Conservation (phyloP, 2,888 invertebrate species). For the Parnassius smintheus region DNA sequence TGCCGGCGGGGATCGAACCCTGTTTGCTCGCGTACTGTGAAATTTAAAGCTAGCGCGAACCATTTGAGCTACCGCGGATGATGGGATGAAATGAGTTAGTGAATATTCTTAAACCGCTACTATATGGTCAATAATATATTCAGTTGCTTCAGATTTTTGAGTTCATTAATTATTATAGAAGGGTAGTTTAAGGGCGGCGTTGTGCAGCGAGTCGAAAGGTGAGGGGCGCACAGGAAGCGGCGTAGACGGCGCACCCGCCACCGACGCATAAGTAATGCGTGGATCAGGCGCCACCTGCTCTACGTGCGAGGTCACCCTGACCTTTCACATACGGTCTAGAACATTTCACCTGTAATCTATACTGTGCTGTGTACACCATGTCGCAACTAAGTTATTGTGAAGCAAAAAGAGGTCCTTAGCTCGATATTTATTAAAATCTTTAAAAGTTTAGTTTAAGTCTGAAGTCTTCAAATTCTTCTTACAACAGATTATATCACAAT, state of each 20-base stretch:
- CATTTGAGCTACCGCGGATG: too few relatives aligned
- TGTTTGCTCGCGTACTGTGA: too few relatives aligned
- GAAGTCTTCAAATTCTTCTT: too few relatives aligned
- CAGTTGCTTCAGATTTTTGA: constrained; percentile 16
- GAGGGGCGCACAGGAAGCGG: constrained; percentile 53
- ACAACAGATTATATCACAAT: too few relatives aligned
- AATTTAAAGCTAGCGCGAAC: too few relatives aligned
- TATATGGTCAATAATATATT: too few relatives aligned
- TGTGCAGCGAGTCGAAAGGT: constrained; percentile 28
- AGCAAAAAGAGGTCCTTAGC: not conserved
- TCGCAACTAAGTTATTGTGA: not conserved
- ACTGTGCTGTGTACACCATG: not conserved
- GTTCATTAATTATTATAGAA: constrained; percentile 35
- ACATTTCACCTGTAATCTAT: constrained; percentile 22
- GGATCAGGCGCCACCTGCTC: constrained; percentile 50
- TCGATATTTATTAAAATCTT: too few relatives aligned
- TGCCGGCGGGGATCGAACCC: too few relatives aligned
- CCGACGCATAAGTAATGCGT: constrained; percentile 57
- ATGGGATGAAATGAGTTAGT: too few relatives aligned
- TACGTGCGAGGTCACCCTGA: constrained; percentile 41
- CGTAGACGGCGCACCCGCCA: constrained; percentile 57
- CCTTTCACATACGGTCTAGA: constrained; percentile 37
- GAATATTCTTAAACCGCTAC: too few relatives aligned
- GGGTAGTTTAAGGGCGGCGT: constrained; percentile 21
- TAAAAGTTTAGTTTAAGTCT: too few relatives aligned